These are phyloP conservation scores for Griposia aprilina DNA, from an alignment of 2,888 invertebrate genomes.

Conservation along the genomic window DNA sequence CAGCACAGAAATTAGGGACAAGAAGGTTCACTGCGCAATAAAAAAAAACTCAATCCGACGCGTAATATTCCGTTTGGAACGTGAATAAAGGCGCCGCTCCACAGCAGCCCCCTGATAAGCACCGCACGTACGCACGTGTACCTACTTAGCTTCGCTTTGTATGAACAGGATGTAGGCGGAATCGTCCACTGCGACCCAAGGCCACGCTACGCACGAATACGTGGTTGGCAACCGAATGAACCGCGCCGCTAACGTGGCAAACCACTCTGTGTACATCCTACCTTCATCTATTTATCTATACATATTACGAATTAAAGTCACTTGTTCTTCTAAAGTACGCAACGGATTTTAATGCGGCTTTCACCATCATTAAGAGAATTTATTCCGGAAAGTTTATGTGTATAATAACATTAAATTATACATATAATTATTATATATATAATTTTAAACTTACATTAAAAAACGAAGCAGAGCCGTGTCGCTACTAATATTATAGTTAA, in stretches of 20 bases:
- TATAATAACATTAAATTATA: no score
- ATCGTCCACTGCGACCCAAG: background rate
- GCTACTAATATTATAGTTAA: no score
- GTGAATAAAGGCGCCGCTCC: background rate
- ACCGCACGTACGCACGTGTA: background rate
- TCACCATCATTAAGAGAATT: background rate
- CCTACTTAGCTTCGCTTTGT: background rate
- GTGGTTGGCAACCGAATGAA: background rate
- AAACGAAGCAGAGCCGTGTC: no score
- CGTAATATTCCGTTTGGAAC: background rate
- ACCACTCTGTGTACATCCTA: background rate
- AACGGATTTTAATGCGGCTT: background rate
- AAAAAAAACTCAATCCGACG: background rate
- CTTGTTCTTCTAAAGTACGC: background rate
- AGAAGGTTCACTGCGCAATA: conserved; percentile 14
- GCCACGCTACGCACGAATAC: background rate
- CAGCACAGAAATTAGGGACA: background rate
- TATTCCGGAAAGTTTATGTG: background rate
- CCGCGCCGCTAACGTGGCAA: background rate
- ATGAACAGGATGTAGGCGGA: background rate
- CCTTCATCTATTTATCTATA: background rate
- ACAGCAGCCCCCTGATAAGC: background rate
- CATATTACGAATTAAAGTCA: background rate
- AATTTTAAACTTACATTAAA: no score
- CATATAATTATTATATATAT: no score